phyloP scores from a whole-genome alignment of 2,888 invertebrate genomes.

The Drosophila testacea region DNA sequence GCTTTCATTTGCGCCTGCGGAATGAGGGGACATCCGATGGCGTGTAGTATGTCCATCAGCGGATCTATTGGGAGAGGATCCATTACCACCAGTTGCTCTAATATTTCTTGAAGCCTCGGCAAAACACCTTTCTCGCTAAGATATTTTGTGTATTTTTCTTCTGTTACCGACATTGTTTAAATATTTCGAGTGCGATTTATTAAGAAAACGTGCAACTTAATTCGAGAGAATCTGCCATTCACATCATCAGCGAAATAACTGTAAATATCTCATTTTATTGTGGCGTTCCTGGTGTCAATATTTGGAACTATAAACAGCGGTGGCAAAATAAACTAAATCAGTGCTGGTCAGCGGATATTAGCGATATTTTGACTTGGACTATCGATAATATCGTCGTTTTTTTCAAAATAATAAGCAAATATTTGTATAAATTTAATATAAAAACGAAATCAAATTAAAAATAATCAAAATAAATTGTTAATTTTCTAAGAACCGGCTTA shows the following conservation, averaged over 20 bases:
- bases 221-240: slow-evolving; percentile 4
- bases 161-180: slow-evolving; percentile 42
- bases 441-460: no score
- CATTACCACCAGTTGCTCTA: slow-evolving; percentile 40
- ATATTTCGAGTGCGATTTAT: neutral
- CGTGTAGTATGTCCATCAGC: slow-evolving; percentile 50
- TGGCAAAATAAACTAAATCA: slow-evolving; percentile 17
- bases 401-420: no score
- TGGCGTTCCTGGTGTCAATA: slow-evolving; percentile 20
- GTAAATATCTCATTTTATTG: slow-evolving; percentile 15
- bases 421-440: no score
- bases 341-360: neutral
- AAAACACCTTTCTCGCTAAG: slow-evolving; percentile 46
- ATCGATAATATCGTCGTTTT: no score
- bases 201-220: slow-evolving; percentile 17
- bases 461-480: no score
- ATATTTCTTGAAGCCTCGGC: slow-evolving; percentile 44
- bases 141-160: slow-evolving; percentile 45
- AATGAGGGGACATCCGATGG: slow-evolving; percentile 62
- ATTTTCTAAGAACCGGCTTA: no score
- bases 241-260: slow-evolving; percentile 44
- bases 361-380: no score
- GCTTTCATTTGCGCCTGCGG: slow-evolving; percentile 66
- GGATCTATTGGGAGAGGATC: slow-evolving; percentile 58
- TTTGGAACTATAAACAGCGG: slow-evolving; percentile 5